Conservation (phyloP, 2,797 vertebrate species). For the Melanotaenia trifasciata region DNA sequence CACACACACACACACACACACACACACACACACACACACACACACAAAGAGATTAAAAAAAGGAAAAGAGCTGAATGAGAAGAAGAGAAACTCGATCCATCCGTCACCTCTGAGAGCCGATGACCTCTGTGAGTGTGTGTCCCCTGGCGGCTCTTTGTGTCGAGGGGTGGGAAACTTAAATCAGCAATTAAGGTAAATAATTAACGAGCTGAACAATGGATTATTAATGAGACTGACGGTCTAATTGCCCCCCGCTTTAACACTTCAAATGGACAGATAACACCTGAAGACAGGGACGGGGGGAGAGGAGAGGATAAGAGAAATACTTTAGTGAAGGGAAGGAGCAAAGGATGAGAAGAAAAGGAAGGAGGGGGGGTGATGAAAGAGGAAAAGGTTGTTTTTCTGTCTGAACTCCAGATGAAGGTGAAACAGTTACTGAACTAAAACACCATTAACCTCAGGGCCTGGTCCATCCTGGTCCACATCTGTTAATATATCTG, state of each 20-base stretch:
- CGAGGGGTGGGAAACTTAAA: constrained; percentile 87
- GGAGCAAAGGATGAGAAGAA: background rate
- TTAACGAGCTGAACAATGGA: constrained; percentile 87
- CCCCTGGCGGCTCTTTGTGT: constrained; percentile 69
- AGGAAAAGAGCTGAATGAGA: constrained; percentile 36
- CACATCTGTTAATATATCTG: no score
- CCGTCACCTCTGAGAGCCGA: constrained; percentile 65
- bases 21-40: constrained; percentile 23
- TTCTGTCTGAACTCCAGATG: no score
- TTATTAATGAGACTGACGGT: constrained; percentile 89
- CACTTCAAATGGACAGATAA: constrained; percentile 76
- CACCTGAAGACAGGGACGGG: constrained; percentile 66
- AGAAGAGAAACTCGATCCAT: constrained; percentile 58
- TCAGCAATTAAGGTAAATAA: constrained; percentile 95
- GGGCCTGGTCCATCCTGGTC: no score
- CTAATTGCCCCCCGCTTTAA: constrained; percentile 83
- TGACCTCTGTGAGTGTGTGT: constrained; percentile 60
- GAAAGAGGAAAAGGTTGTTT: background rate
- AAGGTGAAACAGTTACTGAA: background rate
- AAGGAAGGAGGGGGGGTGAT: background rate
- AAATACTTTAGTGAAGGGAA: background rate
- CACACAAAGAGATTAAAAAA: background rate
- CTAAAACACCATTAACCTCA: no score
- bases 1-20: no score
- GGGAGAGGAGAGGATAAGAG: constrained; percentile 13